Evolutionary conservation across 2,797 vertebrate genomes (phyloP).

Genomic region (Trichosurus vulpecula): DNA sequence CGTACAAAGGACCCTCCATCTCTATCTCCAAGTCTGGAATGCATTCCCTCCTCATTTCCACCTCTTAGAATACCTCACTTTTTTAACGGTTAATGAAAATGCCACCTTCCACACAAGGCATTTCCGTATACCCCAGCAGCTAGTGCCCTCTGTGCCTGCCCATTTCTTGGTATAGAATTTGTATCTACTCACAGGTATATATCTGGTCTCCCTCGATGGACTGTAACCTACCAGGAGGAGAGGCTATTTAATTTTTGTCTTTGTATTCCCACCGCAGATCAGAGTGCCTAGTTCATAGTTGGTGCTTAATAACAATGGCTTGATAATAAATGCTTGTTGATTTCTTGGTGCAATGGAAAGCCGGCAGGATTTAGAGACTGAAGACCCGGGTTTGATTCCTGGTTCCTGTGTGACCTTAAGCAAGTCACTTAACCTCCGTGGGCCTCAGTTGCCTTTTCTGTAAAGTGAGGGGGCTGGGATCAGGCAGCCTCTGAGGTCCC

Average conservation of each 20-base stretch:
- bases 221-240: not conserved
- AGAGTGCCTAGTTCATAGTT: accelerated
- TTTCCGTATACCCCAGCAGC: not conserved
- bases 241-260: not conserved
- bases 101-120: not conserved
- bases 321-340: not conserved
- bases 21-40: not conserved
- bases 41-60: not conserved
- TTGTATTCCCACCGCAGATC: not conserved
- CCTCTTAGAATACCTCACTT: not conserved
- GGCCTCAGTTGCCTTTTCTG: not conserved
- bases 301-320: not conserved
- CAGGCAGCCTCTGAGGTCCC: not conserved
- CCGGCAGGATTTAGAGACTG: not conserved
- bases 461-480: not conserved
- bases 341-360: not conserved
- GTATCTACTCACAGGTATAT: not conserved
- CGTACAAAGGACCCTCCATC: not conserved
- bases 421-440: not conserved
- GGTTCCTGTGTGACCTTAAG: not conserved
- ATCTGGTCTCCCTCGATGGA: not conserved
- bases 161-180: not conserved
- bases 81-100: not conserved
- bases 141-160: too few species aligned
- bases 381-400: not conserved